Evolutionary conservation across 2,113 vertebrate species (phyloP), one percentile per base, ranked within the genome.

Genomic region (Xiphias gladius): DNA sequence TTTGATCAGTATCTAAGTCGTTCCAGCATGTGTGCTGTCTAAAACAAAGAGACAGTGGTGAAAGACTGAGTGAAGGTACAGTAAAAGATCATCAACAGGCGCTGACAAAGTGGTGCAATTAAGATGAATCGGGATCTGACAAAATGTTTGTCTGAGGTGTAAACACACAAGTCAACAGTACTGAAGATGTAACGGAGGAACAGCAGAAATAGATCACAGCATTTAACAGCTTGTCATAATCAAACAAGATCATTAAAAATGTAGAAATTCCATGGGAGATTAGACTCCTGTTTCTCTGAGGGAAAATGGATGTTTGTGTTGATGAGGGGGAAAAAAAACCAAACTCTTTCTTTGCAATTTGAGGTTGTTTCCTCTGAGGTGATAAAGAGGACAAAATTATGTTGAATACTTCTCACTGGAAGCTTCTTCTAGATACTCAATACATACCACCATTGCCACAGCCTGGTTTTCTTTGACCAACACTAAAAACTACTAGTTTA

Each of bases 181-280:
- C 1, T 20, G 73, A 74, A 71, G 88, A 86, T 67, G 62, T 61
- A 73, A 76, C 24, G 1, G 16, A 48, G 30, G 28, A 30, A 61
- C 65, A 19, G 74, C 73, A 26, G 86, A 82, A 88, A 83, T 30
- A 83, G 82, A 93, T 88, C 86, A 86, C 24, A 90, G 88, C 68
- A 3, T 80, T 88, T 87, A 87, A 77, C 89, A 68, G 73, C 87
- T 83, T 93, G 91, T 92, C 92, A 89, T 6, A 70, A 89, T 89
- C 96, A 96, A 97, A 98, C 96, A 94, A 96, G 69, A 88, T 96
- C 97, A 96, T 97, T 96, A 97, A 97, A 97, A 97, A 97, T 96
- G 96, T 95, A 97, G 75, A 97, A 95, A 96, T 82, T 85, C 28
- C 83, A 72, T 3, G 24, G 67, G 82, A 89, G 78, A 89, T 76